Evolutionary conservation across 23 tunicate genomes (phyloP), one percentile per base, ranked within the genome.

Genomic region (Trididemnum clinides): DNA sequence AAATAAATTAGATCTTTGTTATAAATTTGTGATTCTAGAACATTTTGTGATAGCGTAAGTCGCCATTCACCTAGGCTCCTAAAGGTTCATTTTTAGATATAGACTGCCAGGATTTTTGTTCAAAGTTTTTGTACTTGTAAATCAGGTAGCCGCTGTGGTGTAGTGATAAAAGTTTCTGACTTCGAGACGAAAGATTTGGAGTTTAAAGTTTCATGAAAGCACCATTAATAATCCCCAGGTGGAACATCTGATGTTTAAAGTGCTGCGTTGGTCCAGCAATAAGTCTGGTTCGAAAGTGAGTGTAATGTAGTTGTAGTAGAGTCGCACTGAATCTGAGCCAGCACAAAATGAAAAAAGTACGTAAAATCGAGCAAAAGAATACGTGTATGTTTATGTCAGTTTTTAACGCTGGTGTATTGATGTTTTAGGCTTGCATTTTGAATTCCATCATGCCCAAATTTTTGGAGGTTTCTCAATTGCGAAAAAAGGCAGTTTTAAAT

Each of bases 391-490:
- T n/a, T n/a, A n/a, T n/a, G n/a, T n/a, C n/a, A n/a, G n/a, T n/a
- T n/a, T n/a, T 44, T 10, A 44, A 44, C 54, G 10, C 15, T 7
- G 15, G 10, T 10, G 15, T 44, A 7, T 44, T 44, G 54, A 7
- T 6, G 28, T 10, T 31, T 2, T 29, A 82, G 86, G 22, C 35
- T 28, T 6, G 33, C 25, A 10, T 82, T 28, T 7, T 64, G 59
- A 2, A 36, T 33, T 4, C 28, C 1, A 29, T 83, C 49, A 83
- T 83, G 87, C 87, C 87, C 15, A 71, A 51, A 29, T 83, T 83
- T 33, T 31, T 66, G 7, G 75, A 29, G 31, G 31, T 37, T 4
- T 79, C 2, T 12, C 69, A 4, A 21, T 15, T 37, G 4, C 19
- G 37, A 20, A 66, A 4, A 26, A 19, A 66, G n/a, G 30, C 28